A percentile compares a stretch with the other conserved stretches of the same genome.
phyloP scores from a whole-genome alignment of 2,888 invertebrate species.

The Terebella lapidaria region DNA sequence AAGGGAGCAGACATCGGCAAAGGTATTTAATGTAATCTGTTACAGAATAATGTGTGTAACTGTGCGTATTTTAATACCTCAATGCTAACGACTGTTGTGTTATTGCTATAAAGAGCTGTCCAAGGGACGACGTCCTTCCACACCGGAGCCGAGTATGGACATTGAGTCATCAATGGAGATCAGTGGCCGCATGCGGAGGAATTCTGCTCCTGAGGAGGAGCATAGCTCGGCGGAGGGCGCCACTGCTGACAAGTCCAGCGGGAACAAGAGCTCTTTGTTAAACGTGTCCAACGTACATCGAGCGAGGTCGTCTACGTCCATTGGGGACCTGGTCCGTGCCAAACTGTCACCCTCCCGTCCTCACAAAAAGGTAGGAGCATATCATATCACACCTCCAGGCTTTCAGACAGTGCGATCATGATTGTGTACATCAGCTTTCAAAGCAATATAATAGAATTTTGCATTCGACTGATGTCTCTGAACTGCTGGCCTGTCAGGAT shows the following conservation, averaged over 20 bases:
- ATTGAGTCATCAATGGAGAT: not conserved
- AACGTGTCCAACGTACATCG: slow-evolving; percentile 18
- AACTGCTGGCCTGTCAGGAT: too few relatives aligned
- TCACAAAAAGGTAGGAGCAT: not conserved
- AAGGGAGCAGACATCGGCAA: not conserved
- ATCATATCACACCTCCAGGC: not conserved
- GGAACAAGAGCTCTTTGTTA: not conserved
- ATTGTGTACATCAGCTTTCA: too few relatives aligned
- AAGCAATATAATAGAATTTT: too few relatives aligned
- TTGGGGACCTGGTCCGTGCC: slow-evolving; percentile 22
- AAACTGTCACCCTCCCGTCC: not conserved
- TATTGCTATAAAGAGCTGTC: too few relatives aligned
- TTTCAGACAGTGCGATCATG: not conserved
- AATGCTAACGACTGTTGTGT: too few relatives aligned
- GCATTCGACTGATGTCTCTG: too few relatives aligned
- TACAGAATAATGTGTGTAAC: not conserved
- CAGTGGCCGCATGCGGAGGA: slow-evolving; percentile 25
- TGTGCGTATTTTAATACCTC: too few relatives aligned
- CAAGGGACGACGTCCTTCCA: not conserved
- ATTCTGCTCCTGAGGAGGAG: slow-evolving; percentile 28
- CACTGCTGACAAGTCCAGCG: not conserved
- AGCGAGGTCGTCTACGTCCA: slow-evolving; percentile 29
- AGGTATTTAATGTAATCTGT: not conserved
- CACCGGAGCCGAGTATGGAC: not conserved
- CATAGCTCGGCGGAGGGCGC: not conserved